Percentiles rank a stretch among this genome's conserved stretches.
These are phyloP conservation scores for Edolisoma coerulescens DNA, from an alignment of 2,113 vertebrate species.

Conservation along the genomic window DNA sequence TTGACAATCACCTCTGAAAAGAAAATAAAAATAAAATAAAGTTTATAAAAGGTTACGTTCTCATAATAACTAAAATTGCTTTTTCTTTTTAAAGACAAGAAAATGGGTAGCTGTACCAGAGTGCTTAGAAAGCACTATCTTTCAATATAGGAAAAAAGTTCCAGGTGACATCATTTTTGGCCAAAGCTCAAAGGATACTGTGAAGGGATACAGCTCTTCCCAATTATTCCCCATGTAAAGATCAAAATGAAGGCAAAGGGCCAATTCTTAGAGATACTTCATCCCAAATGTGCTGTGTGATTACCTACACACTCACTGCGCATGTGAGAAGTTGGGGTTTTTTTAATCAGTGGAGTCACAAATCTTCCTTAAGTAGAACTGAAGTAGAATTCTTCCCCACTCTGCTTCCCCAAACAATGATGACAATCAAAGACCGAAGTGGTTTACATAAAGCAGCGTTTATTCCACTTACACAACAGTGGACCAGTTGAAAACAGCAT, in stretches of 20 bases:
- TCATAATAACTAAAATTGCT: neutral
- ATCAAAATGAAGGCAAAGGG: constrained; percentile 53
- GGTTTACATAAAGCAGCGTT: neutral
- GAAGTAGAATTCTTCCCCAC: neutral
- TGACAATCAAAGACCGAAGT: neutral
- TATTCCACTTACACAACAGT: neutral
- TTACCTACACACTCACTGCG: neutral
- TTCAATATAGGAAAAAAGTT: constrained; percentile 26
- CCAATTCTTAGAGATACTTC: constrained; percentile 25
- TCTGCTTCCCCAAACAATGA: neutral
- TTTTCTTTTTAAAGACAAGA: neutral
- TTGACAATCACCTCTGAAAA: neutral
- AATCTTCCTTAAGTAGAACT: neutral
- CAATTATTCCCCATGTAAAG: constrained; percentile 26
- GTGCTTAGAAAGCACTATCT: constrained; percentile 4
- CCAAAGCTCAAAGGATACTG: constrained; percentile 47
- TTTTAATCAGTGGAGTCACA: neutral
- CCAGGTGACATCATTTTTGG: constrained; percentile 51
- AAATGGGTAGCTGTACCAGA: neutral
- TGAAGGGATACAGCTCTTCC: constrained; percentile 29
- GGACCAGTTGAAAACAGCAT: neutral
- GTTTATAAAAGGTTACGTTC: neutral
- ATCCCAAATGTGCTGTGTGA: constrained; percentile 2
- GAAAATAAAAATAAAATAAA: neutral
- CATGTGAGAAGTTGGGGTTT: neutral